Base-by-base conservation (phyloP, 2,888 invertebrate species). In the Bruchidius siliquastri region DNA sequence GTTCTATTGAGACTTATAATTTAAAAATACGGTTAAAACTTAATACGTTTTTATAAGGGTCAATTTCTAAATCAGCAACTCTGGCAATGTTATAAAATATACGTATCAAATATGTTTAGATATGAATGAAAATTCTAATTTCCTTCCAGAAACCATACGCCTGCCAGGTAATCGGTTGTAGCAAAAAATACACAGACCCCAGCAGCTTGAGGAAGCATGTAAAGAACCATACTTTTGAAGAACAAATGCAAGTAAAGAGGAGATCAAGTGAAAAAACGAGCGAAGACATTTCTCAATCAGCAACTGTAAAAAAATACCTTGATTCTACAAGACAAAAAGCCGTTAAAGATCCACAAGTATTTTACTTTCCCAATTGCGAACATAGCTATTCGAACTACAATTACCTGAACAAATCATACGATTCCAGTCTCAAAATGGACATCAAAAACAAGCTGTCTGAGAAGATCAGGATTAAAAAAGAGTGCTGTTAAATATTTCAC, bases 101-200 rank as follows among this genome's bases (percentile, higher is more conserved):
- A n/a, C n/a, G n/a, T n/a, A n/a, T n/a, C n/a, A n/a, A n/a, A n/a
- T n/a, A n/a, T n/a, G n/a, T n/a, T n/a, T n/a, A n/a, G n/a, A n/a
- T n/a, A n/a, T n/a, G n/a, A n/a, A n/a, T n/a, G n/a, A n/a, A n/a
- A n/a, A n/a, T n/a, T n/a, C n/a, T 26, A 26, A 26, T 26, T 67
- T 71, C 69, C 75, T 87, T 87, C 49, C 88, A 97, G 94, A 95
- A 96, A 87, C 97, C 97, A 0, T 97, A 97, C 86, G 95, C 95
- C 0, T 97, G 97, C 81, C 95, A 96, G 81, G 92, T 95, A 21
- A 87, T 89, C 0, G 96, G 96, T 0, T 97, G 97, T 83, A 92
- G 91, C 6, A 97, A 97, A 85, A 92, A 96, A 67, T 97, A 97
- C 88, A 97, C 97, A 0, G 97, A 97, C 85, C 97, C 97, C 0